These are phyloP conservation scores for Drosophila crucigera DNA, from an alignment of 2,888 invertebrate genomes.

Conservation along the genomic window DNA sequence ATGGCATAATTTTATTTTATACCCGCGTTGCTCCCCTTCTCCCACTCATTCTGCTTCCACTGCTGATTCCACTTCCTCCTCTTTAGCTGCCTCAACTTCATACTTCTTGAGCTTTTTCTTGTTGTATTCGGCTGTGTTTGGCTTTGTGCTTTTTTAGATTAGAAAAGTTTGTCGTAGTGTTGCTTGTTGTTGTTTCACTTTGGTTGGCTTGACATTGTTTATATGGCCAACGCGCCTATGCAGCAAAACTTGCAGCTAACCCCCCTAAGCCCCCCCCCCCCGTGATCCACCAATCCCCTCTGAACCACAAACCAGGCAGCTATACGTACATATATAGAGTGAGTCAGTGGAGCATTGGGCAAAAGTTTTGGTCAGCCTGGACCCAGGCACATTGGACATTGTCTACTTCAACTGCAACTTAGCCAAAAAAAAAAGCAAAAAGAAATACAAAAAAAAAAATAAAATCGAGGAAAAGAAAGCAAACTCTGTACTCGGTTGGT, in stretches of 20 bases:
- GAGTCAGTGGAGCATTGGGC: conserved; percentile 16
- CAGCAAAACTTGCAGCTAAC: conserved; percentile 47
- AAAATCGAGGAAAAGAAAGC: background rate
- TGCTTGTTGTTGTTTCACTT: conserved; percentile 27
- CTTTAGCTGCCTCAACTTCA: background rate
- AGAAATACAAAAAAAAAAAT: background rate
- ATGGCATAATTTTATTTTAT: conserved; percentile 71
- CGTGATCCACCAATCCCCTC: background rate
- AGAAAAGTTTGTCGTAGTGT: conserved; percentile 60
- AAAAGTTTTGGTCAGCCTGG: conserved; percentile 53
- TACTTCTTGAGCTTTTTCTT: conserved; percentile 4
- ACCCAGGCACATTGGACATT: conserved; percentile 30
- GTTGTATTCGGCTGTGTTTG: conserved; percentile 28
- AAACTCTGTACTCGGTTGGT: background rate
- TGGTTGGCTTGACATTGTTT: conserved; percentile 55
- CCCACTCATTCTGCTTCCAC: background rate
- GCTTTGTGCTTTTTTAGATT: conserved; percentile 64
- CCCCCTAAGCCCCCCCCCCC: background rate
- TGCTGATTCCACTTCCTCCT: background rate
- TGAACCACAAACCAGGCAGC: conserved; percentile 36
- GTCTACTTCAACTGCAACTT: conserved; percentile 44
- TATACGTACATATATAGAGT: background rate
- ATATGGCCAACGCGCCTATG: conserved; percentile 63
- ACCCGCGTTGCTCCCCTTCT: conserved; percentile 4
- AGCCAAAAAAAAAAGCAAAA: background rate